phyloP scores from a whole-genome alignment of 2,888 invertebrate species.

The Drosophila siamana region DNA sequence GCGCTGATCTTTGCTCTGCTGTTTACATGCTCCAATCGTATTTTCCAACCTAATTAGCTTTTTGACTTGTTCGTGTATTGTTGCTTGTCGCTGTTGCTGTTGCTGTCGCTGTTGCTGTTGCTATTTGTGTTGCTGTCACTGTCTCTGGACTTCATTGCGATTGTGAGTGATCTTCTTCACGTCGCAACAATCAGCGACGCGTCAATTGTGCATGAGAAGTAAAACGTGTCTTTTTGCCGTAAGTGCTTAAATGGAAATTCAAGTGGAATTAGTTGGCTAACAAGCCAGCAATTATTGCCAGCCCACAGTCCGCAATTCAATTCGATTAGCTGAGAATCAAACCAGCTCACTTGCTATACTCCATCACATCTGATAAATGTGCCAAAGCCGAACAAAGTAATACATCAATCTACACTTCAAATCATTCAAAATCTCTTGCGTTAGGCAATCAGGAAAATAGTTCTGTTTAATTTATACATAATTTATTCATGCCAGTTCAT shows the following conservation, averaged over 20 bases:
- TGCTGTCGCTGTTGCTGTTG: constrained; percentile 18
- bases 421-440: too few relatives aligned
- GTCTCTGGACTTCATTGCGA: constrained; percentile 31
- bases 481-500: too few relatives aligned
- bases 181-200: constrained; percentile 38
- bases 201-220: constrained; percentile 75
- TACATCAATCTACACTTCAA: too few relatives aligned
- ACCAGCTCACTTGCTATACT: neutral
- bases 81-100: constrained; percentile 10
- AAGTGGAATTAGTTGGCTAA: constrained; percentile 74
- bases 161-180: constrained; percentile 64
- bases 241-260: constrained; percentile 77
- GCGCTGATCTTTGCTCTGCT: constrained; percentile 21
- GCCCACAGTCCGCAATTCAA: constrained; percentile 28
- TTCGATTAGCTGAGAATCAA: constrained; percentile 26
- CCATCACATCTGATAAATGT: too few relatives aligned
- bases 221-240: constrained; percentile 61
- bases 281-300: constrained; percentile 64
- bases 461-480: too few relatives aligned
- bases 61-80: constrained; percentile 55
- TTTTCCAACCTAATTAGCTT: constrained; percentile 73
- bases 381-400: too few relatives aligned
- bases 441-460: too few relatives aligned
- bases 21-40: constrained; percentile 27
- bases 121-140: constrained; percentile 49